A percentile compares a stretch with the other conserved stretches of the same genome.
Evolutionary conservation across 2,113 vertebrate genomes (phyloP).

Genomic region (Caracal caracal): DNA sequence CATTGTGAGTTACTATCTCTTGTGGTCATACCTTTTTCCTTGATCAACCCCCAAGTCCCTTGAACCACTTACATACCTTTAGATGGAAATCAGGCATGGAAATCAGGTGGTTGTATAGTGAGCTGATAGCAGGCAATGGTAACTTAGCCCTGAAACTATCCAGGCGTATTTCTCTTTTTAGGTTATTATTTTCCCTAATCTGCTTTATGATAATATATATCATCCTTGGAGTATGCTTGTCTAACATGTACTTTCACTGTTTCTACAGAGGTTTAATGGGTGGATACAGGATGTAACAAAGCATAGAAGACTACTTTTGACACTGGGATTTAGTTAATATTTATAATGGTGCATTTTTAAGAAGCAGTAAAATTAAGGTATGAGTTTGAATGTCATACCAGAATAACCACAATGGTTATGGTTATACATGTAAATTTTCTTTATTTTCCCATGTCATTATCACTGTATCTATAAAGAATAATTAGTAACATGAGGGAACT

Average conservation of each 20-base stretch:
- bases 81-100: background rate
- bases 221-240: background rate
- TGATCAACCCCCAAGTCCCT: background rate
- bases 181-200: background rate
- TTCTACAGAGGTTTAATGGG: background rate
- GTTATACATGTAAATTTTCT: background rate
- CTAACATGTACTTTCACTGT: background rate
- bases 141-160: background rate
- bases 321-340: background rate
- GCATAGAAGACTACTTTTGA: background rate
- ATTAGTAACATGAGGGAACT: background rate
- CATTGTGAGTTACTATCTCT: background rate
- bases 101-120: background rate
- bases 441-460: background rate
- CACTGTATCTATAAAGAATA: background rate
- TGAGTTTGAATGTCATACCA: background rate
- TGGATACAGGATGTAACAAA: background rate
- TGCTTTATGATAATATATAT: background rate
- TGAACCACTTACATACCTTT: background rate
- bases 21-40: background rate
- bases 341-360: background rate
- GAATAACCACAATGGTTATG: background rate
- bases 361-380: background rate
- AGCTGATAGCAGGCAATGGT: background rate
- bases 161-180: background rate